Evolutionary conservation across 2,797 vertebrate genomes (phyloP), one percentile per base, ranked within the genome.

Genomic region (Apodemus agrarius): DNA sequence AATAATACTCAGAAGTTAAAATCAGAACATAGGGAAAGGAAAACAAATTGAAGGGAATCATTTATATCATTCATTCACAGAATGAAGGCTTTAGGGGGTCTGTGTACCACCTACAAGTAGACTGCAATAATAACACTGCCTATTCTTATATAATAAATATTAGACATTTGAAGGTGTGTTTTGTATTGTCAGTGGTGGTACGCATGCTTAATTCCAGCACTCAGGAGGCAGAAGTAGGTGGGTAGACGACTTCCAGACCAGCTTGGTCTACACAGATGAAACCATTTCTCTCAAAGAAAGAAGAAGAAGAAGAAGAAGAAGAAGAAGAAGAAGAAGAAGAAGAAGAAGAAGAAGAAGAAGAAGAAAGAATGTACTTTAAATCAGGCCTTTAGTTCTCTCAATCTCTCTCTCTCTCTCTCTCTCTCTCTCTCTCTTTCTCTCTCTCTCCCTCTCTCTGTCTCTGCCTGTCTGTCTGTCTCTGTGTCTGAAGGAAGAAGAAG

Each of bases 81-180:
- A 85, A 78, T 7, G 0, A 10, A 82, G 61, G 49, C 49, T 78
- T 93, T 81, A 26, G 26, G n/a, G 40, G 34, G 54, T 89, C 46
- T 57, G 1, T 57, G 24, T 65, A 26, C 5, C 46, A 74, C 63
- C 13, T 69, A 11, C 85, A 88, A 93, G 59, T 52, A 34, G 61
- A 49, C 16, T 80, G n/a, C 0, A 82, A 63, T 40, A 85, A 54
- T 63, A 34, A 84, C 52, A 80, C 6, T 76, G 89, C 81, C 3
- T 37, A 89, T 93, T 95, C 78, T 93, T 89, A 67, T 16, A 46
- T 29, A 43, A 43, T 3, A 76, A 94, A 29, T 83, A 31, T 81
- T 89, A 78, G 72, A 84, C 81, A 46, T 91, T 80, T 93, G 63
- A 76, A 94, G 22, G n/a, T 94, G 82, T 54, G 83, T 69, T 87